Percentiles rank a stretch among this genome's conserved stretches.
These are phyloP conservation scores for Leptinotarsa juncta DNA, from an alignment of 2,888 invertebrate species.

Conservation along the genomic window DNA sequence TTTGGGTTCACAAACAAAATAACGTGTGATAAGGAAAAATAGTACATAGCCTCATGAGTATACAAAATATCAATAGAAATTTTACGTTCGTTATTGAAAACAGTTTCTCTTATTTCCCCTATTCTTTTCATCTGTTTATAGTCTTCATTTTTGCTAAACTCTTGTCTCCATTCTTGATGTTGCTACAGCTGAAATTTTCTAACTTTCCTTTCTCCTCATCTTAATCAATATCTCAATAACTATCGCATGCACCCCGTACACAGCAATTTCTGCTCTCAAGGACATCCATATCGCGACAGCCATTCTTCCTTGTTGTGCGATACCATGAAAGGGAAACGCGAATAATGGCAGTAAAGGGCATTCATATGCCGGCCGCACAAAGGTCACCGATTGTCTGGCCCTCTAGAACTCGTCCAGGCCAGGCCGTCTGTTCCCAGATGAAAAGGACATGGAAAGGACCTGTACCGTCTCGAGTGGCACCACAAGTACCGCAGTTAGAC, in stretches of 20 bases:
- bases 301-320: conserved; percentile 4
- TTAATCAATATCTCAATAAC: background rate
- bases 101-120: no score
- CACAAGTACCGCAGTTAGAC: background rate
- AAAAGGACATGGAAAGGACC: conserved; percentile 16
- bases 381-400: conserved; percentile 19
- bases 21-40: no score
- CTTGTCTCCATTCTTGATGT: no score
- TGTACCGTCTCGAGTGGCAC: conserved; percentile 18
- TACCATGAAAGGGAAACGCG: conserved; percentile 7
- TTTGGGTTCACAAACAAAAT: no score
- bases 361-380: conserved; percentile 9
- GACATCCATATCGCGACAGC: conserved; percentile 8
- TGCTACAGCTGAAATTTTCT: no score
- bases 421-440: conserved; percentile 6
- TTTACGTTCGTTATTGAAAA: no score
- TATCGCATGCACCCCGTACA: background rate
- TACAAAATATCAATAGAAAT: no score
- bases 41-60: no score
- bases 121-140: no score
- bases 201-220: no score
- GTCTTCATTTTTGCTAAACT: no score
- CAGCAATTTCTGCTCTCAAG: background rate
- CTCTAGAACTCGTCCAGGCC: no score
- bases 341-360: conserved; percentile 17